Evolutionary conservation across 1,140 invertebrate species (phyloP).

Genomic region (Drosophila erecta): DNA sequence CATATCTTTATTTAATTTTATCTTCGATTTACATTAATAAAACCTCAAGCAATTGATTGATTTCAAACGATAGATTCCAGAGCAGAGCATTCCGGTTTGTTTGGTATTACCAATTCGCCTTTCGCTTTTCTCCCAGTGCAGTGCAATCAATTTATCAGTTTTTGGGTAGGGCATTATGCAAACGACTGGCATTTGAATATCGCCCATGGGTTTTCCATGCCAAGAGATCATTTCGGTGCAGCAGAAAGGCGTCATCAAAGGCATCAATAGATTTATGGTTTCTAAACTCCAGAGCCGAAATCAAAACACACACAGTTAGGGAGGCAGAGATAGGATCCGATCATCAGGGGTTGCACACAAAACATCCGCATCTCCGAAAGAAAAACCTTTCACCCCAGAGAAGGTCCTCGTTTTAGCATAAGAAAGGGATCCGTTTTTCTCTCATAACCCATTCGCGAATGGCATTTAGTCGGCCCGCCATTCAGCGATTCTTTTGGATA

Average conservation of each 20-base stretch:
- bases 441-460: constrained; percentile 39
- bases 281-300: constrained; percentile 74
- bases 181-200: constrained; percentile 64
- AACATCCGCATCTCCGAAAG: constrained; percentile 23
- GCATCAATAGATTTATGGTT: constrained; percentile 82
- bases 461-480: constrained; percentile 66
- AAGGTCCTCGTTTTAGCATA: constrained; percentile 54
- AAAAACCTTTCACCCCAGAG: constrained; percentile 31
- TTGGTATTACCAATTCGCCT: not conserved
- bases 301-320: constrained; percentile 69
- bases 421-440: constrained; percentile 50
- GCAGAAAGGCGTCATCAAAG: constrained; percentile 79
- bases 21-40: too few species aligned
- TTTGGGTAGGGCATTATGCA: constrained; percentile 58
- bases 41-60: too few species aligned
- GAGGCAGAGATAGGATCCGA: constrained; percentile 24
- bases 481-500: constrained; percentile 77
- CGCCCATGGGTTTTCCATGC: constrained; percentile 56
- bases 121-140: constrained; percentile 22
- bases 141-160: not conserved
- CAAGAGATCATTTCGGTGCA: constrained; percentile 75
- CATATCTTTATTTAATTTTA: too few species aligned
- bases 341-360: constrained; percentile 58
- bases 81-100: not conserved
- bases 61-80: not conserved